Base-by-base conservation (phyloP, 2,797 vertebrate species). In the Eulemur albifrons region DNA sequence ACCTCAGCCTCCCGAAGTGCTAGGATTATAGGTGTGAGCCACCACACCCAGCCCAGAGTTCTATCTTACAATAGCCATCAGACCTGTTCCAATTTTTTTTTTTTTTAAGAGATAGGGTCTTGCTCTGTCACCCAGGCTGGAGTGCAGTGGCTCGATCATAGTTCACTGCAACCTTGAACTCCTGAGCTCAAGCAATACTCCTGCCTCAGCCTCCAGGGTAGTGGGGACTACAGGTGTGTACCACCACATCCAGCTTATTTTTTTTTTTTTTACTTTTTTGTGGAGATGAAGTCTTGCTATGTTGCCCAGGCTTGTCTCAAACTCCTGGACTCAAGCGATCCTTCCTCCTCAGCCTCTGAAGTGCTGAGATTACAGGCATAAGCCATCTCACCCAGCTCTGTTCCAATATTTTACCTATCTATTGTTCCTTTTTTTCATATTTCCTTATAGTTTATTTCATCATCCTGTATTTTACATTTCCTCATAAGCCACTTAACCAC, bases 391-490 rank as follows among this genome's bases (percentile, higher is more conserved):
- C 14, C 61, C 61, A 65, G 61, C 61, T 32, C 38, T 80, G 14
- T 14, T 20, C 73, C 45, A 45, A 65, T 73, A 59, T 13, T 88
- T 86, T 80, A 54, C 43, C 63, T 93, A 11, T 79, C 25, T 63
- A 67, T 43, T 45, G 52, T 81, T 75, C 40, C 57, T 92, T 87
- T 45, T 52, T 73, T 87, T 52, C 12, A 57, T 61, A 38, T 67
- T 88, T 82, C 48, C 40, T 85, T 75, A 38, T 25, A 72, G 38
- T 63, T 96, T 40, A 61, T 85, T 89, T 96, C 32, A 50, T 88
- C 57, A 35, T 18, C 52, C 45, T 88, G 1, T 90, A 43, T 72
- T 94, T 93, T 82, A 65, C 61, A 27, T 84, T 52, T 72, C 61
- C 17, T 75, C 20, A 13, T 79, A 89, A 82, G 18, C 59, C 40